Evolutionary conservation across 2,888 invertebrate species (phyloP), one percentile per base, ranked within the genome.

Genomic region (Diarsia dahlii): DNA sequence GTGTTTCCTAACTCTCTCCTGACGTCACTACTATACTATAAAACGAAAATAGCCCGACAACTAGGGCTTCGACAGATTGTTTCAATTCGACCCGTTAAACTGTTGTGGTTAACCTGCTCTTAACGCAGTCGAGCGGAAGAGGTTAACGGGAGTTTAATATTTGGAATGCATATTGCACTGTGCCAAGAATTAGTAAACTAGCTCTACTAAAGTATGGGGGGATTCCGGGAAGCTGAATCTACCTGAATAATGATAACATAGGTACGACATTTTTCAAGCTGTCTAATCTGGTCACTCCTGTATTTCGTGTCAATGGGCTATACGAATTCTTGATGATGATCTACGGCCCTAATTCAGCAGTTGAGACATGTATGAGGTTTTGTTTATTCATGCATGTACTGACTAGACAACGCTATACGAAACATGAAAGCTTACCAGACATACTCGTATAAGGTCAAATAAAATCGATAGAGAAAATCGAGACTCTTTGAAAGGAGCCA

Each of bases 21-120:
- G 58, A 84, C 86, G 86, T 84, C 80, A 84, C 72, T 48, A 73
- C 82, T 52, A 65, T 67, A 85, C 84, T 73, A 67, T 79, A 69
- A 69, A 68, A 63, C 80, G 13, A 70, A 84, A 84, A 83, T 83
- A 84, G 74, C 67, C 56, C 62, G 62, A 64, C 73, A 58, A 56
- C 77, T 84, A 83, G 82, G 64, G 81, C 77, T 84, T 81, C 82
- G 70, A 69, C n/a, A 52, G 71, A 46, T 77, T 84, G 70, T 67
- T 75, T 64, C 56, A 69, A 84, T 52, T n/a, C 48, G 50, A 72
- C 63, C 67, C 60, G 70, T 67, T 67, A 58, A 81, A 76, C 71
- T 76, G 46, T 58, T 67, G 81, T 56, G 50, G 66, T 77, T 67
- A 73, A 72, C 60, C 52, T 71, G 75, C 18, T 74, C n/a, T 68